Evolutionary conservation across 2,888 invertebrate genomes (phyloP).

Genomic region (Melangyna quadrimaculata): DNA sequence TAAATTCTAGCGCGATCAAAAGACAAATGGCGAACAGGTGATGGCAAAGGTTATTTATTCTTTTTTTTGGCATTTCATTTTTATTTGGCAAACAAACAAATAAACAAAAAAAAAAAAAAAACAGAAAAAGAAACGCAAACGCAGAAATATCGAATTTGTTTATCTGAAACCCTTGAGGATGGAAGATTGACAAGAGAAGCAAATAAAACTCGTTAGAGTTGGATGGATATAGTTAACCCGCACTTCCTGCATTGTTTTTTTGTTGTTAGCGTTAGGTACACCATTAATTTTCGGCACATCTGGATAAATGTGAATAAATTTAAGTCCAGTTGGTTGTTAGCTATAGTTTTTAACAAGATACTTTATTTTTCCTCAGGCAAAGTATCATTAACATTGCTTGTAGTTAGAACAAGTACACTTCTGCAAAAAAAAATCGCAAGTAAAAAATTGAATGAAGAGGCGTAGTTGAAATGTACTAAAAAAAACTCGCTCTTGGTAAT

Average conservation of each 20-base stretch:
- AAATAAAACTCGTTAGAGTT: conserved; percentile 22
- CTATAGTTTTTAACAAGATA: not conserved
- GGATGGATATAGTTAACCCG: not conserved
- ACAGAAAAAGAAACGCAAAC: conserved; percentile 11
- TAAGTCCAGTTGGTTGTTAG: conserved; percentile 53
- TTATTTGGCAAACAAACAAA: conserved; percentile 37
- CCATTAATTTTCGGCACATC: conserved; percentile 49
- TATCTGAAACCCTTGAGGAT: conserved; percentile 48
- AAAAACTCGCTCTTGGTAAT: conserved; percentile 19
- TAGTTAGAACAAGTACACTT: conserved; percentile 65
- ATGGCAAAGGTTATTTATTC: conserved; percentile 18
- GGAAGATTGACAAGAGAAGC: conserved; percentile 47
- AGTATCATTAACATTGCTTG: not conserved
- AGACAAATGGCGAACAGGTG: conserved; percentile 72
- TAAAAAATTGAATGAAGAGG: conserved; percentile 1
- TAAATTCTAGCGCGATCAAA: conserved; percentile 68
- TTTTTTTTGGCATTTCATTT: conserved; percentile 12
- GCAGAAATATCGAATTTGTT: conserved; percentile 39
- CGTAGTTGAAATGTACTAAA: conserved; percentile 27
- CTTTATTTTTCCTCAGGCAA: not conserved
- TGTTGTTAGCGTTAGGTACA: conserved; percentile 45
- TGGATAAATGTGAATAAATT: conserved; percentile 53
- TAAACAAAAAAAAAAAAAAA: conserved; percentile 22
- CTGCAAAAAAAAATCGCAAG: not conserved
- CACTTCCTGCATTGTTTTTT: not conserved